These are phyloP conservation scores for Sarcophaga caerulescens DNA, from an alignment of 2,888 invertebrate species.

Conservation along the genomic window DNA sequence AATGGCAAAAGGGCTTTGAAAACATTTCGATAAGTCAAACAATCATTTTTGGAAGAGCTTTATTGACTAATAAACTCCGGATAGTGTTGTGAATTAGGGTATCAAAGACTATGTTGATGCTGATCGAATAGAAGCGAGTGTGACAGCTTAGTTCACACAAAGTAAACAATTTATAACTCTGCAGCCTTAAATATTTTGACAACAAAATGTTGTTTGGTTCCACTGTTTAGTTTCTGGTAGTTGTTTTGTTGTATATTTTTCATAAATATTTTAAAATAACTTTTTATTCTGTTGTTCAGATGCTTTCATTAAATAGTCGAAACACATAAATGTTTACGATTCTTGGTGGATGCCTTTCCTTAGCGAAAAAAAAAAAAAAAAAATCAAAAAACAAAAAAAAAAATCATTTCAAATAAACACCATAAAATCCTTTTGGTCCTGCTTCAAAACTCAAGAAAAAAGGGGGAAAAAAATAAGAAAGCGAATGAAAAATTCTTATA, in stretches of 20 bases:
- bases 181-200: too few species aligned
- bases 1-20: too few species aligned
- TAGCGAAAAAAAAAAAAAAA: constrained; percentile 5
- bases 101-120: too few species aligned
- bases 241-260: background rate
- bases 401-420: constrained; percentile 42
- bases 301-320: constrained; percentile 36
- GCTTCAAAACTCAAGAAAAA: background rate
- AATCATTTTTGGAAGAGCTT: too few species aligned
- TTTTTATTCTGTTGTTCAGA: background rate
- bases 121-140: too few species aligned
- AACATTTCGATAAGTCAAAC: too few species aligned
- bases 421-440: constrained; percentile 39
- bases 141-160: too few species aligned
- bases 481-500: constrained; percentile 15
- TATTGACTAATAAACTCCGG: too few species aligned
- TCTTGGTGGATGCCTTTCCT: constrained; percentile 17
- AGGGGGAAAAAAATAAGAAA: background rate
- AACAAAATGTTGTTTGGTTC: background rate
- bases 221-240: background rate
- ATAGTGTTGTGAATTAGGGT: too few species aligned
- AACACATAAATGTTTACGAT: constrained; percentile 48
- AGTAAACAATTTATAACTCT: too few species aligned
- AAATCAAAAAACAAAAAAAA: background rate
- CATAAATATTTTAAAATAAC: constrained; percentile 31